Evolutionary conservation across 2,888 invertebrate genomes (phyloP).

Genomic region (Drymonia ruficornis): DNA sequence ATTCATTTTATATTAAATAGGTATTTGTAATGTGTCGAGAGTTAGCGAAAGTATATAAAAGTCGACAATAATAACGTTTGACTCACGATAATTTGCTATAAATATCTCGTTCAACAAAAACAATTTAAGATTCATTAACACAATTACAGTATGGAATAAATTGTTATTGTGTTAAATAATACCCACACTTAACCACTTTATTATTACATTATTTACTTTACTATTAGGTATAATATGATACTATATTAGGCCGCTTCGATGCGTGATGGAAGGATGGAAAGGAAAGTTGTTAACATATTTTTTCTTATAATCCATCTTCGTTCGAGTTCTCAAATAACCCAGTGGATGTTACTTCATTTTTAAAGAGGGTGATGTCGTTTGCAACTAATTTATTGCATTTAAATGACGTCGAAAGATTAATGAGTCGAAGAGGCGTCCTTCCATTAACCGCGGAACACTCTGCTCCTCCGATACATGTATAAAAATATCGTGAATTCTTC

Average conservation of each 20-base stretch:
- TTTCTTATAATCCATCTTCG: slow-evolving; percentile 8
- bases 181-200: too few species aligned
- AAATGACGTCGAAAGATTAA: slow-evolving; percentile 24
- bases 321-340: background rate
- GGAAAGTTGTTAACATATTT: too few species aligned
- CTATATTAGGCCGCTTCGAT: too few species aligned
- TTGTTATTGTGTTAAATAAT: background rate
- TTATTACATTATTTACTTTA: too few species aligned
- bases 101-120: background rate
- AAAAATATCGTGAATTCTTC: background rate
- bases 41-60: background rate
- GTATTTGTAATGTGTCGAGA: background rate
- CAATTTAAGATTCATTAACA: background rate
- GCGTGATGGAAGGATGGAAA: too few species aligned
- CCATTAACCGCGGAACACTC: slow-evolving; percentile 12
- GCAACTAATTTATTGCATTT: slow-evolving; percentile 21
- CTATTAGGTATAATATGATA: too few species aligned
- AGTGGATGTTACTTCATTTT: background rate
- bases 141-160: background rate
- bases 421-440: slow-evolving; percentile 23
- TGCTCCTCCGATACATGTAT: slow-evolving; percentile 5
- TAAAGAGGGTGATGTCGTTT: slow-evolving; percentile 6
- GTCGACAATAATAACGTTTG: background rate
- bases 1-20: too few species aligned
- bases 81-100: background rate